phyloP scores from a whole-genome alignment of 2,888 invertebrate genomes.

The Watsonalla binaria region DNA sequence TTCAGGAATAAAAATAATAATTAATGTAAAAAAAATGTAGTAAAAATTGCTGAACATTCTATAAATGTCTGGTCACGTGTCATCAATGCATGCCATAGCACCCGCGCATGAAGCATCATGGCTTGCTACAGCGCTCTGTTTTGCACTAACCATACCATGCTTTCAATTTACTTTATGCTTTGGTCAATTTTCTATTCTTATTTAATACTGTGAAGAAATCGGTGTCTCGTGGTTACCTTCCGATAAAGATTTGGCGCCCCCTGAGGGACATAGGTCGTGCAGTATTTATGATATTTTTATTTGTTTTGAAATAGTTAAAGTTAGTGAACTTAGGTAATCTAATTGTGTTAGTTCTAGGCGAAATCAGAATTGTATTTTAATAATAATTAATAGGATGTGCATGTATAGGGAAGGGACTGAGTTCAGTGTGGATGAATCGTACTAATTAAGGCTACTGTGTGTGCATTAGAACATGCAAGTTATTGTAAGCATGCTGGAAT shows the following conservation, averaged over 20 bases:
- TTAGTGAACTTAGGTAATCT: background rate
- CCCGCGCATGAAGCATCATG: constrained; percentile 38
- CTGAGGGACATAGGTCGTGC: constrained; percentile 64
- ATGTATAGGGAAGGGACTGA: constrained; percentile 4
- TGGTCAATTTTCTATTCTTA: constrained; percentile 41
- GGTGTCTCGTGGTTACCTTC: constrained; percentile 59
- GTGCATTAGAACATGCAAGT: constrained; percentile 20
- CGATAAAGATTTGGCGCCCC: constrained; percentile 72
- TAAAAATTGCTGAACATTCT: constrained; percentile 21
- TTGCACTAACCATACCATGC: constrained; percentile 54
- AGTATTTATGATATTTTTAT: constrained; percentile 17
- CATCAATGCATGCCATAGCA: constrained; percentile 36
- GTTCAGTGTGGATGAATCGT: constrained; percentile 17
- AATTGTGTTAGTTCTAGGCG: background rate
- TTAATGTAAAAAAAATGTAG: background rate
- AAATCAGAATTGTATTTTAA: background rate
- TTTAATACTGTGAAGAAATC: constrained; percentile 60
- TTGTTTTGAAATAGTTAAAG: background rate
- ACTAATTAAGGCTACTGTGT: constrained; percentile 15
- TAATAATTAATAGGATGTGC: background rate
- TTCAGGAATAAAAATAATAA: background rate
- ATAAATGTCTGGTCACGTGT: constrained; percentile 10
- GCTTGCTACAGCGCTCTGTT: constrained; percentile 53
- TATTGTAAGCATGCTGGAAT: constrained; percentile 32
- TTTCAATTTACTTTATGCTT: constrained; percentile 52